Percentiles rank a stretch among this genome's conserved stretches.
Conservation (phyloP, 2,797 vertebrate genomes). For the Gymnoscopelus braueri region DNA sequence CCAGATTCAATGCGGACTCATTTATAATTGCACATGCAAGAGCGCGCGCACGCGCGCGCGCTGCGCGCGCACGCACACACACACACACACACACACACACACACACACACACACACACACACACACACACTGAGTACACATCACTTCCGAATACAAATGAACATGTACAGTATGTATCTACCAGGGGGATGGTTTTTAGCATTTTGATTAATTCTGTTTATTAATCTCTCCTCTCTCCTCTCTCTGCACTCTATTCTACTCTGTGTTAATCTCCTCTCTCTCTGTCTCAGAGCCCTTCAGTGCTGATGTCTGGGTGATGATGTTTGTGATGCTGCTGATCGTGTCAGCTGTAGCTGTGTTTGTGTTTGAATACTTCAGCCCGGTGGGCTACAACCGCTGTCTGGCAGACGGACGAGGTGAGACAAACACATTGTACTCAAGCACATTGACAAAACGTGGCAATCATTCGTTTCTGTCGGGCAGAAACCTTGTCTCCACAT, state of each 20-base stretch:
- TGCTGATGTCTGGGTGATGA: slow-evolving; percentile 99
- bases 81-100: not conserved
- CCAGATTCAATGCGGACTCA: slow-evolving; percentile 18
- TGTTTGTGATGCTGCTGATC: slow-evolving; percentile 99
- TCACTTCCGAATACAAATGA: slow-evolving; percentile 28
- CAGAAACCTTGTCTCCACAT: no score
- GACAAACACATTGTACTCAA: slow-evolving; percentile 27
- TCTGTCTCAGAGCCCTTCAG: slow-evolving; percentile 92
- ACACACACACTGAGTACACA: not conserved
- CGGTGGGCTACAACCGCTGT: slow-evolving; percentile 98
- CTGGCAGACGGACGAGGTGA: slow-evolving; percentile 98
- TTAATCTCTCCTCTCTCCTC: slow-evolving; percentile 10
- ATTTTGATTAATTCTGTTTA: slow-evolving; percentile 43
- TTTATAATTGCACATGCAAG: slow-evolving; percentile 18
- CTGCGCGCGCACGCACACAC: no score
- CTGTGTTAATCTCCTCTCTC: not conserved
- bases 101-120: slow-evolving; percentile 10
- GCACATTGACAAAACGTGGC: not conserved
- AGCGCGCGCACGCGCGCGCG: no score
- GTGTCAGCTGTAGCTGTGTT: slow-evolving; percentile 97
- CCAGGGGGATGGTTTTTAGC: not conserved
- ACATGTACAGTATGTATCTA: slow-evolving; percentile 16
- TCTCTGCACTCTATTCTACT: slow-evolving; percentile 2
- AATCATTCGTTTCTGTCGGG: no score
- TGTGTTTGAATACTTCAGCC: slow-evolving; percentile 98